These are phyloP conservation scores for Lydus trimaculatus DNA, from an alignment of 2,888 invertebrate genomes.

Conservation along the genomic window DNA sequence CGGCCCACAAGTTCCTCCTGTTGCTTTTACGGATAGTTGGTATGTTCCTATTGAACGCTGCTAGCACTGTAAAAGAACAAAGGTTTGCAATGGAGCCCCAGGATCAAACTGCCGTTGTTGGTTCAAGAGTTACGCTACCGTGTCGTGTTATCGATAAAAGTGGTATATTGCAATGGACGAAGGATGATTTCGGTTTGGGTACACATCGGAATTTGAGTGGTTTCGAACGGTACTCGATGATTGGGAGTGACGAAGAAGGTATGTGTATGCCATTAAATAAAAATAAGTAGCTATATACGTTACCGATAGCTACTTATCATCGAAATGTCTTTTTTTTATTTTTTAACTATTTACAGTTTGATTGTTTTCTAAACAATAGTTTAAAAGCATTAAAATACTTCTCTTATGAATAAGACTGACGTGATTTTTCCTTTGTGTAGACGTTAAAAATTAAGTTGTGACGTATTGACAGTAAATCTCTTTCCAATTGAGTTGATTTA, in stretches of 20 bases:
- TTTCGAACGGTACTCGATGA: slow-evolving; percentile 94
- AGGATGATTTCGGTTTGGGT: slow-evolving; percentile 95
- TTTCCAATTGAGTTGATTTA: slow-evolving; percentile 1
- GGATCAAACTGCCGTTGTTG: slow-evolving; percentile 89
- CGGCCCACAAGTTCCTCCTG: slow-evolving; percentile 55
- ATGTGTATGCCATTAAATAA: slow-evolving; percentile 44
- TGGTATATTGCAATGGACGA: slow-evolving; percentile 96
- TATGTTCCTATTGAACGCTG: slow-evolving; percentile 33
- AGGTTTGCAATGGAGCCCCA: slow-evolving; percentile 92
- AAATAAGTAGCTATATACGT: background rate
- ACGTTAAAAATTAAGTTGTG: slow-evolving; percentile 5
- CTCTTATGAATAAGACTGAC: slow-evolving; percentile 29
- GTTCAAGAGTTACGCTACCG: slow-evolving; percentile 86
- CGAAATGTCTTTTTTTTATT: background rate
- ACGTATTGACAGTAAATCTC: slow-evolving; percentile 2
- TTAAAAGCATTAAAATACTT: slow-evolving; percentile 39
- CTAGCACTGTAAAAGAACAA: slow-evolving; percentile 68
- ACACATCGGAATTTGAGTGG: slow-evolving; percentile 89
- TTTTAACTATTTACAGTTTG: slow-evolving; percentile 17
- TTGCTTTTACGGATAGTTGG: slow-evolving; percentile 53
- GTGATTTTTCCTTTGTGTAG: slow-evolving; percentile 4
- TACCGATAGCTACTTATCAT: slow-evolving; percentile 11
- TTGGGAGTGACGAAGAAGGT: slow-evolving; percentile 96
- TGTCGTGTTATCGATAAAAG: slow-evolving; percentile 89
- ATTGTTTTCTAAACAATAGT: slow-evolving; percentile 12